phyloP scores from a whole-genome alignment of 2,888 invertebrate genomes.

The Cosmorhoe ocellata region DNA sequence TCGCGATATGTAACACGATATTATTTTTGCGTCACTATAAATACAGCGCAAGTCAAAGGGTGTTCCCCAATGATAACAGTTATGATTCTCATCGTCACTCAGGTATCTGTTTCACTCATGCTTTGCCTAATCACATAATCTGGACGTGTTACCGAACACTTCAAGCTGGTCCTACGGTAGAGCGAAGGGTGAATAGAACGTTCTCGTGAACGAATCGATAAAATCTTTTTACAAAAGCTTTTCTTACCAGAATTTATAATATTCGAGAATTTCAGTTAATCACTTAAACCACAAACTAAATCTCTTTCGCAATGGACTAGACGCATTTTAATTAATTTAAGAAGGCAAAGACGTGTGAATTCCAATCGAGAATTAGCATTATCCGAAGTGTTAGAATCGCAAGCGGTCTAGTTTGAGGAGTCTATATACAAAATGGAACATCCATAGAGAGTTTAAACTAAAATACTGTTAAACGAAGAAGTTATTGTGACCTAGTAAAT shows the following conservation, averaged over 20 bases:
- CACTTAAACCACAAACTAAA: conserved; percentile 75
- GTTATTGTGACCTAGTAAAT: conserved; percentile 70
- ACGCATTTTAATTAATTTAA: conserved; percentile 76
- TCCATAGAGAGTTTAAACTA: conserved; percentile 63
- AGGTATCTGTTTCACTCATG: conserved; percentile 74
- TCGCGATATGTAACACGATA: conserved; percentile 59
- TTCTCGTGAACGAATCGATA: conserved; percentile 54
- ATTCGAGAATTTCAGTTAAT: conserved; percentile 55
- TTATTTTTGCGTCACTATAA: conserved; percentile 45
- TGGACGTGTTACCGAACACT: conserved; percentile 80
- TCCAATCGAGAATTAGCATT: conserved; percentile 65
- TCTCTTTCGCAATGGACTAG: conserved; percentile 81
- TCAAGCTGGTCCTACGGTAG: conserved; percentile 70
- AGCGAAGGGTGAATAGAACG: conserved; percentile 49
- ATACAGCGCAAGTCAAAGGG: conserved; percentile 39
- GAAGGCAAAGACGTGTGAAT: conserved; percentile 80
- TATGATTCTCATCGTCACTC: conserved; percentile 48
- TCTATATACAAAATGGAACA: conserved; percentile 67
- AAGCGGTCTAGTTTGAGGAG: conserved; percentile 47
- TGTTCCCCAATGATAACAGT: conserved; percentile 11
- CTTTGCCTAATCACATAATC: conserved; percentile 75
- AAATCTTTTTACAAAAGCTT: conserved; percentile 61
- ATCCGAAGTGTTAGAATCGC: conserved; percentile 50
- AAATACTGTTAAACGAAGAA: conserved; percentile 68
- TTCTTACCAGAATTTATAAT: conserved; percentile 54